Percentiles rank a stretch among this genome's conserved stretches.
Conservation (phyloP, 1,140 invertebrate genomes). For the Augochlora pura region DNA sequence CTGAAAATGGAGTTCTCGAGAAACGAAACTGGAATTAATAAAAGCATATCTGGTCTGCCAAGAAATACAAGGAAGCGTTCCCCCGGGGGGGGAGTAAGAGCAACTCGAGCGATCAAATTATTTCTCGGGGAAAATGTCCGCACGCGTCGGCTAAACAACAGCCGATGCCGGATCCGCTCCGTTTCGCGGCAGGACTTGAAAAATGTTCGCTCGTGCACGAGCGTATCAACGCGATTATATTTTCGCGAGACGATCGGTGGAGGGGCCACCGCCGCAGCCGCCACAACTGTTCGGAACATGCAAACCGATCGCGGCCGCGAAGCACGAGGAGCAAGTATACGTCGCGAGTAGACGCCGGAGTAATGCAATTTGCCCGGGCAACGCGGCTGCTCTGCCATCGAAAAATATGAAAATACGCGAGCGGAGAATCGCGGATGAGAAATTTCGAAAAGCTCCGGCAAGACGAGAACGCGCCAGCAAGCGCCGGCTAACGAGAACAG, state of each 20-base stretch:
- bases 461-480: neutral
- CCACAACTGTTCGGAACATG: slow-evolving; percentile 36
- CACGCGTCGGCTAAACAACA: neutral
- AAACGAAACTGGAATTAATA: neutral
- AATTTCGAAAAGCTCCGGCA: neutral
- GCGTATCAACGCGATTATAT: neutral
- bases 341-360: slow-evolving; percentile 19
- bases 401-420: neutral
- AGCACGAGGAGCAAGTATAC: neutral
- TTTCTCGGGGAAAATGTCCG: neutral
- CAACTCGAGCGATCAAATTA: neutral
- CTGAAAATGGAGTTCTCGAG: too few species aligned
- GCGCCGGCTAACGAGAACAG: neutral
- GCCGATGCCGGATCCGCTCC: too few species aligned
- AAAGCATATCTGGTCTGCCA: neutral
- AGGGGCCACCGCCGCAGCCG: neutral
- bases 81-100: neutral
- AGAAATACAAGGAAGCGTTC: neutral
- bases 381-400: slow-evolving; percentile 34
- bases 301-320: slow-evolving; percentile 19
- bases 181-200: neutral
- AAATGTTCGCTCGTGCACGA: neutral
- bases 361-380: slow-evolving; percentile 32
- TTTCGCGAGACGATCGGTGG: slow-evolving; percentile 14
- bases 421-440: neutral